These are phyloP conservation scores for Amphiprion ocellaris DNA, from an alignment of 2,113 vertebrate genomes.

Conservation along the genomic window DNA sequence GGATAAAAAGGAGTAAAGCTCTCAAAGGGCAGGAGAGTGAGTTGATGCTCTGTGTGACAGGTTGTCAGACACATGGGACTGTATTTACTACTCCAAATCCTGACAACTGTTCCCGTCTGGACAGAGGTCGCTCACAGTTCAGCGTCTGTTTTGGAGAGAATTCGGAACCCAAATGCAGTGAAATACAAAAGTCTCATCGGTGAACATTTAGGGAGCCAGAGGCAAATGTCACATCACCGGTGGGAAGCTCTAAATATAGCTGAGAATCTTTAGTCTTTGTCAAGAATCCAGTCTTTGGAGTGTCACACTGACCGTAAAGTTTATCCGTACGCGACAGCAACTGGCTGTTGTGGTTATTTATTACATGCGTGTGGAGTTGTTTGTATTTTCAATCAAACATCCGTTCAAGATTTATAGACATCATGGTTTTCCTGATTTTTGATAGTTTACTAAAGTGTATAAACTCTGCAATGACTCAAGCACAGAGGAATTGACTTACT, in stretches of 20 bases:
- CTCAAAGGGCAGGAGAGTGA: slow-evolving; percentile 6
- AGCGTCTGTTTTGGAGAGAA: slow-evolving; percentile 19
- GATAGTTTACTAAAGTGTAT: too few relatives aligned
- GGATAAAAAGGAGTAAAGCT: slow-evolving; percentile 10
- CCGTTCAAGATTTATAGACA: too few relatives aligned
- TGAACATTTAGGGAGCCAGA: background rate
- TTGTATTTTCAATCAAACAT: too few relatives aligned
- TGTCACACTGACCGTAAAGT: background rate
- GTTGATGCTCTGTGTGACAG: slow-evolving; percentile 10
- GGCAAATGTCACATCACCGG: slow-evolving; percentile 8
- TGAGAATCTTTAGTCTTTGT: background rate
- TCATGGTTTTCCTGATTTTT: too few relatives aligned
- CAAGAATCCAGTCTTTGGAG: background rate
- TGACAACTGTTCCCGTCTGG: background rate
- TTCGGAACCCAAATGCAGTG: background rate
- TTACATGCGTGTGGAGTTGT: too few relatives aligned
- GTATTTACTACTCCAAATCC: slow-evolving; percentile 28
- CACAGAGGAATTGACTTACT: too few relatives aligned
- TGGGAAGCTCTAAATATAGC: slow-evolving; percentile 33
- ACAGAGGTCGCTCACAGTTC: slow-evolving; percentile 23
- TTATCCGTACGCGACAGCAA: too few relatives aligned
- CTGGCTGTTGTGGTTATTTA: too few relatives aligned
- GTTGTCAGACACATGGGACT: slow-evolving; percentile 11
- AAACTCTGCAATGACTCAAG: too few relatives aligned
- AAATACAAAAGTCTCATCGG: background rate